These are phyloP conservation scores for Chironomus tepperi DNA, from an alignment of 1,140 invertebrate species.

Conservation along the genomic window DNA sequence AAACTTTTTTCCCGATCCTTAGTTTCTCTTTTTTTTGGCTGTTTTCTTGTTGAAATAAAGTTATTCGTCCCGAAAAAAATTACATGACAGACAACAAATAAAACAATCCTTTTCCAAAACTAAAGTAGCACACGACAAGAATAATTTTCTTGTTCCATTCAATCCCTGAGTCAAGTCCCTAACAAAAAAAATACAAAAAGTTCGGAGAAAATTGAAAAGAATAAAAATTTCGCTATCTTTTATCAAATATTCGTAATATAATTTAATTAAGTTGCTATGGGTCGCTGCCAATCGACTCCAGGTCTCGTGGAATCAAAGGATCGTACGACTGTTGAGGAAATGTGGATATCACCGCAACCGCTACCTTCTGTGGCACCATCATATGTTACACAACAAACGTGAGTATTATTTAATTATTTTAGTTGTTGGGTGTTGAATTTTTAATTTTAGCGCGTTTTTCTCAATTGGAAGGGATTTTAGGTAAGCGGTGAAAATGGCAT, in stretches of 20 bases:
- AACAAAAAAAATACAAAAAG: not conserved
- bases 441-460: not conserved
- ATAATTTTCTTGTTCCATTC: not conserved
- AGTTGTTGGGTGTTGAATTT: not conserved
- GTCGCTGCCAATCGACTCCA: conserved; percentile 88
- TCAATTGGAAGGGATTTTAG: not conserved
- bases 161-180: not conserved
- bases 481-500: too few relatives aligned
- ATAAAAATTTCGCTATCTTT: conserved; percentile 21
- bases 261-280: conserved; percentile 72
- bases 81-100: too few relatives aligned
- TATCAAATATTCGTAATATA: conserved; percentile 22
- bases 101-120: too few relatives aligned
- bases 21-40: too few relatives aligned
- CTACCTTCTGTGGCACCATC: conserved; percentile 40
- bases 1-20: too few relatives aligned
- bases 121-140: not conserved
- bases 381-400: conserved; percentile 26
- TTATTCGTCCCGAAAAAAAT: too few relatives aligned
- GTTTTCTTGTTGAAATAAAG: too few relatives aligned
- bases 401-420: not conserved
- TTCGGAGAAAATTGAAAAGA: conserved; percentile 12
- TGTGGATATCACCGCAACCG: conserved; percentile 64
- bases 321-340: conserved; percentile 79
- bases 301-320: conserved; percentile 87